A percentile compares a stretch with the other conserved stretches of the same genome.
Evolutionary conservation across 2,888 invertebrate species (phyloP).

Genomic region (Sthenelais limicola): DNA sequence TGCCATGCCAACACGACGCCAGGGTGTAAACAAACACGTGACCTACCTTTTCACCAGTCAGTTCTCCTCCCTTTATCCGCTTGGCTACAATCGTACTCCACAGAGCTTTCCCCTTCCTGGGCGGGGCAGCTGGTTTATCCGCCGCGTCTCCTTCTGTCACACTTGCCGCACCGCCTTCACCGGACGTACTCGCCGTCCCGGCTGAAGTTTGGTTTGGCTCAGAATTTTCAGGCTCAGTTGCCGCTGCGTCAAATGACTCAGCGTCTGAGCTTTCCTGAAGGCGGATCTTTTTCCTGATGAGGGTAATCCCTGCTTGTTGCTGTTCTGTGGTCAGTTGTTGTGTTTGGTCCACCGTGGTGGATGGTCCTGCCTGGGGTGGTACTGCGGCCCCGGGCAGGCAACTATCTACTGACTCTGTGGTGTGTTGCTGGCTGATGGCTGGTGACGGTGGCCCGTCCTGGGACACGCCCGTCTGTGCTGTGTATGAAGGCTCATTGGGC

Average conservation of each 20-base stretch:
- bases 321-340: too few species aligned
- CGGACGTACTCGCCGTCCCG: not conserved
- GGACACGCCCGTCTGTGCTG: too few species aligned
- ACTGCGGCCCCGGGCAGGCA: too few species aligned
- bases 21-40: too few species aligned
- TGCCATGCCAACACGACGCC: too few species aligned
- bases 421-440: not conserved
- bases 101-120: constrained; percentile 24
- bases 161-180: not conserved
- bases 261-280: constrained; percentile 19
- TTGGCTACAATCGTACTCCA: constrained; percentile 38
- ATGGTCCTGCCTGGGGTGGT: too few species aligned
- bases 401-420: not conserved
- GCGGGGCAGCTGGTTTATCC: not conserved
- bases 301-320: too few species aligned
- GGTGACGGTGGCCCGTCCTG: not conserved
- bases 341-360: too few species aligned
- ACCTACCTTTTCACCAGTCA: constrained; percentile 20
- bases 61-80: constrained; percentile 33
- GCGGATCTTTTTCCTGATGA: not conserved
- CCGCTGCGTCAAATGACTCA: constrained; percentile 4
- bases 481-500: too few species aligned
- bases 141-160: not conserved
- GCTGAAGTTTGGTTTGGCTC: too few species aligned
- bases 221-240: too few species aligned